Conservation (phyloP, 1,140 invertebrate genomes). For the Luehdorfia chinensis region DNA sequence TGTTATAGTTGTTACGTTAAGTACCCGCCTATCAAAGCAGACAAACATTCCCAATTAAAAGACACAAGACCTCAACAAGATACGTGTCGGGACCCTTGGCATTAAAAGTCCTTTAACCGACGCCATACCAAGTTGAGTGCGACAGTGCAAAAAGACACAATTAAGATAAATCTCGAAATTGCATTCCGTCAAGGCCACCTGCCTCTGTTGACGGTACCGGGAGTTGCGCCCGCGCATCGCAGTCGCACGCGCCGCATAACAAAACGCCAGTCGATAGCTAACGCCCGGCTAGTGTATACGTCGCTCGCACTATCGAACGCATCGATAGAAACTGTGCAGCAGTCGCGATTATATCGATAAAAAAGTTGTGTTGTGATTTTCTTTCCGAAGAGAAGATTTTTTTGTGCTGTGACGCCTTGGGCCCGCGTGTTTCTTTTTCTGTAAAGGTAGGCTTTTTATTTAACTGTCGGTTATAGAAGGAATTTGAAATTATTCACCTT, state of each 20-base stretch:
- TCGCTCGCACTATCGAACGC: slow-evolving; percentile 23
- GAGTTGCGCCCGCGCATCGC: slow-evolving; percentile 33
- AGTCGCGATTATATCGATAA: slow-evolving; percentile 29
- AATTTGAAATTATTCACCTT: no score
- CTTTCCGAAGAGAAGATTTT: slow-evolving; percentile 15
- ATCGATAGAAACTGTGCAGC: slow-evolving; percentile 21
- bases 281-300: slow-evolving; percentile 20
- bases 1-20: no score
- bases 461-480: no score
- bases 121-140: slow-evolving; percentile 11
- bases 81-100: slow-evolving; percentile 5
- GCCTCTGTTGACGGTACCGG: slow-evolving; percentile 21
- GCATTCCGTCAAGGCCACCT: slow-evolving; percentile 48
- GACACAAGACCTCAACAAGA: slow-evolving; percentile 1
- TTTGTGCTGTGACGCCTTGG: slow-evolving; percentile 30
- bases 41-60: slow-evolving; percentile 12
- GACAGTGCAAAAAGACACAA: slow-evolving; percentile 28
- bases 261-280: slow-evolving; percentile 18
- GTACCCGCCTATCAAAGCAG: no score
- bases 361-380: slow-evolving; percentile 30
- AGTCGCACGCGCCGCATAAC: slow-evolving; percentile 25
- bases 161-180: slow-evolving; percentile 57
- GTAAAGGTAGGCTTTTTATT: slow-evolving; percentile 16
- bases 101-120: slow-evolving; percentile 12
- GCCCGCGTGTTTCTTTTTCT: slow-evolving; percentile 24